Evolutionary conservation across 2,113 vertebrate species (phyloP).

Genomic region (Callopanchax toddi): DNA sequence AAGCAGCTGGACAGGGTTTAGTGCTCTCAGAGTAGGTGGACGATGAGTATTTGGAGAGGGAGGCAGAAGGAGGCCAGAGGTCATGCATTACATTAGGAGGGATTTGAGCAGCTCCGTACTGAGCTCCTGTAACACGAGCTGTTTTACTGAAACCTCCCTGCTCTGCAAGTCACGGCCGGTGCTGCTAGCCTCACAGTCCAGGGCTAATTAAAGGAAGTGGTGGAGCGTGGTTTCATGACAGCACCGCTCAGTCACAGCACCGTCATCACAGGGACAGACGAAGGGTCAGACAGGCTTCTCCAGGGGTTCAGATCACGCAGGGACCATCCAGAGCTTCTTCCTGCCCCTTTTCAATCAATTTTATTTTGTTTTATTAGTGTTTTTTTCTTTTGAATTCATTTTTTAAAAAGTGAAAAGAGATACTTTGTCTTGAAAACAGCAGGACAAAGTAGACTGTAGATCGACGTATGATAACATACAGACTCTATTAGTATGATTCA

Average conservation of each 20-base stretch:
- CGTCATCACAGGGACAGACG: conserved; percentile 1
- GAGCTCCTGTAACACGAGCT: conserved; percentile 67
- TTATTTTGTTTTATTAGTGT: too few species aligned
- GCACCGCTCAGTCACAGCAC: conserved; percentile 23
- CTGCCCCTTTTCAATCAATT: too few species aligned
- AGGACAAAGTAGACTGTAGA: too few species aligned
- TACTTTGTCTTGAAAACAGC: too few species aligned
- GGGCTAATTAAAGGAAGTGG: conserved; percentile 62
- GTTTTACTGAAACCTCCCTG: conserved; percentile 40
- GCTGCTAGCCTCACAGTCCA: conserved; percentile 59
- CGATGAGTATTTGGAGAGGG: conserved; percentile 42
- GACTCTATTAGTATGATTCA: too few species aligned
- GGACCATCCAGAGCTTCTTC: neutral
- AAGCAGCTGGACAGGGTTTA: conserved; percentile 78
- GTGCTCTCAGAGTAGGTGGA: conserved; percentile 48
- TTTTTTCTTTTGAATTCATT: too few species aligned
- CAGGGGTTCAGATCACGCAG: neutral
- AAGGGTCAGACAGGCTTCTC: neutral
- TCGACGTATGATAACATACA: too few species aligned
- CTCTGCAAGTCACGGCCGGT: conserved; percentile 46
- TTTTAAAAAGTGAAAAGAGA: too few species aligned
- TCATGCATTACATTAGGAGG: conserved; percentile 64
- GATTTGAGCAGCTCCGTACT: conserved; percentile 44
- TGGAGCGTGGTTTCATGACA: conserved; percentile 21
- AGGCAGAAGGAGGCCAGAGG: conserved; percentile 31